phyloP scores from a whole-genome alignment of 2,113 vertebrate genomes.

The Saccopteryx leptura region DNA sequence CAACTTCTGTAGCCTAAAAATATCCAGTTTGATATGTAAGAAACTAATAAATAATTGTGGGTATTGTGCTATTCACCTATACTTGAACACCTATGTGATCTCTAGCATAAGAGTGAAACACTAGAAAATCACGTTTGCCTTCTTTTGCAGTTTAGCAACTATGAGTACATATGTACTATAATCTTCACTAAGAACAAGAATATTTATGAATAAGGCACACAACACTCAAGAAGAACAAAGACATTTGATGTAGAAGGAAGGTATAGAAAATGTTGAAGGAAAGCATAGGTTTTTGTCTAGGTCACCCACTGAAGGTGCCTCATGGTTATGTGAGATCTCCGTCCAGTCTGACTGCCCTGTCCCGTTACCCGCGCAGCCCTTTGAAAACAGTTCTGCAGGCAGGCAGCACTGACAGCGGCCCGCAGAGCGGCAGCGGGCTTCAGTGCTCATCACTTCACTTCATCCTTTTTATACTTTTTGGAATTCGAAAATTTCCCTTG shows the following conservation, averaged over 20 bases:
- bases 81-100: neutral
- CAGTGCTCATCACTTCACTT: neutral
- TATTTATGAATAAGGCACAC: neutral
- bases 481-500: conserved; percentile 37
- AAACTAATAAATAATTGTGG: neutral
- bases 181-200: neutral
- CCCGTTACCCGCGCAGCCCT: neutral
- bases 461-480: neutral
- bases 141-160: neutral
- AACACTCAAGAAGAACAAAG: neutral
- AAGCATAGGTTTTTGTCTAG: neutral
- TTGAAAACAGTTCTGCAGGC: neutral
- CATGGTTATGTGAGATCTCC: neutral
- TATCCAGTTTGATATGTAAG: neutral
- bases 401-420: neutral
- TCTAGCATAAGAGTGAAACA: neutral
- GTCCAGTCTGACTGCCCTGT: neutral
- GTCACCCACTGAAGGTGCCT: neutral
- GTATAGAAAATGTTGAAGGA: conserved; percentile 5
- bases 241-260: neutral
- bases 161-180: neutral
- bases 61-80: neutral
- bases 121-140: neutral
- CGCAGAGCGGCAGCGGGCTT: neutral
- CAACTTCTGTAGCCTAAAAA: neutral